A percentile compares a stretch with the other conserved stretches of the same genome.
Evolutionary conservation across 2,113 vertebrate genomes (phyloP).

Genomic region (Prionailurus bengalensis): DNA sequence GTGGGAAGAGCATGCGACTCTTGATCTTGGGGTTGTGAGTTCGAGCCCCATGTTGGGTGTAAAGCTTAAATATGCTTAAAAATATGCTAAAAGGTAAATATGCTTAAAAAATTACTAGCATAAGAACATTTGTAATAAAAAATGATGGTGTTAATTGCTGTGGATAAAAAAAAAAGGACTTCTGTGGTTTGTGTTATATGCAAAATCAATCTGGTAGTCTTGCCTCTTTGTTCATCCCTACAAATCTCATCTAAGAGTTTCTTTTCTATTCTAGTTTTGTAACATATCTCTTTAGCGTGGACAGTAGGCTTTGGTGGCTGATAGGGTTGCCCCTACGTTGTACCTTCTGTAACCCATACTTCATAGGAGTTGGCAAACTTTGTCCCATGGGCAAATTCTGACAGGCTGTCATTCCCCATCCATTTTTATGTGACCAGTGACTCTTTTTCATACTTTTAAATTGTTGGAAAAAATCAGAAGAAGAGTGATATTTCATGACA

Average conservation of each 20-base stretch:
- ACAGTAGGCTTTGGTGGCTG: not conserved
- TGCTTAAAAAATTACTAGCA: not conserved
- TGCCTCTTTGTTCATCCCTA: not conserved
- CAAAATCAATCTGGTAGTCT: not conserved
- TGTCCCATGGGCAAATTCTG: not conserved
- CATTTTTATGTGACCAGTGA: not conserved
- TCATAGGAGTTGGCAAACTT: not conserved
- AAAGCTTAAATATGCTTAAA: not conserved
- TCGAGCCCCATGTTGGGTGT: not conserved
- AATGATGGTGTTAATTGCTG: not conserved
- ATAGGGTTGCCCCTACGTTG: not conserved
- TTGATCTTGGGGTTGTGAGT: not conserved
- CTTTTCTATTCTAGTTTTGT: not conserved
- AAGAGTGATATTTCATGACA: not conserved
- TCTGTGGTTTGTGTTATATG: not conserved
- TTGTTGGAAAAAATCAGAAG: not conserved
- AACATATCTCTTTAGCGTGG: not conserved
- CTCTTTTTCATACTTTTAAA: not conserved
- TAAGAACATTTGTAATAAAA: slow-evolving; percentile 41
- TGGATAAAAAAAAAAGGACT: not conserved
- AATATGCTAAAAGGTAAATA: not conserved
- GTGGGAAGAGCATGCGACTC: not conserved
- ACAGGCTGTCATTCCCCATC: not conserved
- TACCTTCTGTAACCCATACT: not conserved
- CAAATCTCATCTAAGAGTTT: not conserved